These are phyloP conservation scores for Channa striata DNA, from an alignment of 2,797 vertebrate genomes.

Conservation along the genomic window DNA sequence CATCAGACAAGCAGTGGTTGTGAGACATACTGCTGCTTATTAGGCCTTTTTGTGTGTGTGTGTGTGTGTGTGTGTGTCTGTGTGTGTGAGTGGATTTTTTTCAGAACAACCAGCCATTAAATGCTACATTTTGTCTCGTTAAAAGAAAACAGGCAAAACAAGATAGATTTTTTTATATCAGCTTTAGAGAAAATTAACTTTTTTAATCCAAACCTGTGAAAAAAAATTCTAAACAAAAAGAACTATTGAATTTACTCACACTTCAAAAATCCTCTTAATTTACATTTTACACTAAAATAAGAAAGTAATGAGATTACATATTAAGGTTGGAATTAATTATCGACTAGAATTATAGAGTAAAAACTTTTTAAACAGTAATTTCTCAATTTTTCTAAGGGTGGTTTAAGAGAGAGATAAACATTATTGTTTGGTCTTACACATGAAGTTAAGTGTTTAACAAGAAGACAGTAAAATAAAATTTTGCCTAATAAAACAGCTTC, in stretches of 20 bases:
- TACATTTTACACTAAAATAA: not conserved
- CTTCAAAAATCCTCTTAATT: not conserved
- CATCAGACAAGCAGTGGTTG: not conserved
- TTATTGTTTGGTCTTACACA: no score
- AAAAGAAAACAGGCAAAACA: slow-evolving; percentile 6
- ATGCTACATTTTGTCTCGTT: not conserved
- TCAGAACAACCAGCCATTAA: not conserved
- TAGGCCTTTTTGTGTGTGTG: not conserved
- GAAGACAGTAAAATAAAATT: not conserved
- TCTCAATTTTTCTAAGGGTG: no score
- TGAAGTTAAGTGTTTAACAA: not conserved
- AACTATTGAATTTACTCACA: not conserved
- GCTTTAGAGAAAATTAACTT: not conserved
- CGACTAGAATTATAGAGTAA: slow-evolving; percentile 15
- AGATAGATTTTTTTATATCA: not conserved
- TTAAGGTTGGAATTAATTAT: slow-evolving; percentile 2
- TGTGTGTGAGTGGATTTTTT: no score
- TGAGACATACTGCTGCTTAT: not conserved
- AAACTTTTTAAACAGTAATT: slow-evolving; percentile 54
- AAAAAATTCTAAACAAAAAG: not conserved
- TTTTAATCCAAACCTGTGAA: not conserved
- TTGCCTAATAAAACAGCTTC: not conserved
- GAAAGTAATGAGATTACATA: slow-evolving; percentile 3
- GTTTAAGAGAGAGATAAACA: slow-evolving; percentile 73
- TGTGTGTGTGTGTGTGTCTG: no score